Percentiles rank a stretch among this genome's conserved stretches.
Conservation (phyloP, 2,888 invertebrate species). For the Caenorhabditis sulstoni region DNA sequence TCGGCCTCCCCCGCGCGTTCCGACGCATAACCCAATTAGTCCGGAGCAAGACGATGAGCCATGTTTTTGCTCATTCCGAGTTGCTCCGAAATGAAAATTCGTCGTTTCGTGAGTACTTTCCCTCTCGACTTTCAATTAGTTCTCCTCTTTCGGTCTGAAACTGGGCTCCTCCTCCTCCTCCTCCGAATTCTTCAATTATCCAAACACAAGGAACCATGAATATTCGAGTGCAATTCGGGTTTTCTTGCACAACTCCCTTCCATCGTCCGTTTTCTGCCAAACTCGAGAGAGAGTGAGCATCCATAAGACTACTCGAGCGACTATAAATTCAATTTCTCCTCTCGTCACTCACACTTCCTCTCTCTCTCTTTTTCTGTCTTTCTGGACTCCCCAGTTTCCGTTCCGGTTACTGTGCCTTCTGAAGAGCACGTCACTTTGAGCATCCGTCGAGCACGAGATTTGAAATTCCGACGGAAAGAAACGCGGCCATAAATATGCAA, state of each 20-base stretch:
- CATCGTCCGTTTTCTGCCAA: not conserved
- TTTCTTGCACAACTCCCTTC: not conserved
- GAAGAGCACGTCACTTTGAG: no score
- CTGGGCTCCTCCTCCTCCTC: no score
- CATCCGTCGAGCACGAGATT: no score
- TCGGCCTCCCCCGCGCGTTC: not conserved
- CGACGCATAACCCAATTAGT: not conserved
- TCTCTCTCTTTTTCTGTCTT: not conserved
- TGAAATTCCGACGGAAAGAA: not conserved
- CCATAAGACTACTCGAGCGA: constrained; percentile 40
- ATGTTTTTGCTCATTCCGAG: no score
- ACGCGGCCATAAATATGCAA: not conserved
- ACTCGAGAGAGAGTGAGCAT: constrained; percentile 18
- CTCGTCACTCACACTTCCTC: constrained; percentile 17
- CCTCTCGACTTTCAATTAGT: no score
- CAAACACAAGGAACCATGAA: not conserved
- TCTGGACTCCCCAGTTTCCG: not conserved
- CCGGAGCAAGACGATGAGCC: not conserved
- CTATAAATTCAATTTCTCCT: constrained; percentile 53
- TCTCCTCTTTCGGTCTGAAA: no score
- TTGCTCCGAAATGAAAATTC: no score
- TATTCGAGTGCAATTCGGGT: not conserved
- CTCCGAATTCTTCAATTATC: no score
- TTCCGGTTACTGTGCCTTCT: not conserved
- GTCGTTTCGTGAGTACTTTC: no score